Evolutionary conservation across 2,113 vertebrate species (phyloP), one percentile per base, ranked within the genome.

Genomic region (Ochotona princeps): DNA sequence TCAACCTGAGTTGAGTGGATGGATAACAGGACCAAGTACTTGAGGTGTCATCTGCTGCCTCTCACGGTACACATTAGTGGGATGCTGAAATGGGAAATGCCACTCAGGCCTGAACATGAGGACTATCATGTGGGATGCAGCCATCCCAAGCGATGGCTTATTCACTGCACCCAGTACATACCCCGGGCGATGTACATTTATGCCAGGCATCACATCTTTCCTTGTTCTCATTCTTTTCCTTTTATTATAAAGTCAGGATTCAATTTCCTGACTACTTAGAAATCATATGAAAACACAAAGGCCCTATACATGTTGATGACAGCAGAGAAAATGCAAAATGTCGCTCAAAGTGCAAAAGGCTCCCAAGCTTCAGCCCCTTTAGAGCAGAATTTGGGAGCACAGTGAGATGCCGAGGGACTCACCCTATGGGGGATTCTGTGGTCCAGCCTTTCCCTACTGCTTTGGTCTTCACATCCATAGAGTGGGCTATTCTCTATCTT

Each of bases 301-400:
- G 38, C n/a, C n/a, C 70, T 20, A 44, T 54, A 54, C 32, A 1
- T 70, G 65, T 30, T 11, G 8, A 23, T 28, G 73, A 51, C 51
- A 20, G 69, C 15, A 51, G 13, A 30, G 65, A 70, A 73, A 89
- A 89, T 72, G 44, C 61, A 4, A 44, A 44, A 13, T 57, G 12
- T 83, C 70, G 32, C n/a, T 66, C 30, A 26, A 44, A 35, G 4
- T 38, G 30, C 32, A 28, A 44, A 72, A 51, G 30, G 4, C 23
- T 47, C 35, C 54, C 4, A 65, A n/a, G 72, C 6, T 2, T 12
- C 35, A 35, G n/a, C 17, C 2, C 2, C 7, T 72, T 7, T n/a
- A 0, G 57, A 49, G 65, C 14, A 26, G 73, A 3, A 26, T 5
- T 0, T 3, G 28, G 47, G 78, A 74, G 15, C 0, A 0, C 4